These are phyloP conservation scores for Pammene aurita DNA, from an alignment of 2,888 invertebrate species.

Conservation along the genomic window DNA sequence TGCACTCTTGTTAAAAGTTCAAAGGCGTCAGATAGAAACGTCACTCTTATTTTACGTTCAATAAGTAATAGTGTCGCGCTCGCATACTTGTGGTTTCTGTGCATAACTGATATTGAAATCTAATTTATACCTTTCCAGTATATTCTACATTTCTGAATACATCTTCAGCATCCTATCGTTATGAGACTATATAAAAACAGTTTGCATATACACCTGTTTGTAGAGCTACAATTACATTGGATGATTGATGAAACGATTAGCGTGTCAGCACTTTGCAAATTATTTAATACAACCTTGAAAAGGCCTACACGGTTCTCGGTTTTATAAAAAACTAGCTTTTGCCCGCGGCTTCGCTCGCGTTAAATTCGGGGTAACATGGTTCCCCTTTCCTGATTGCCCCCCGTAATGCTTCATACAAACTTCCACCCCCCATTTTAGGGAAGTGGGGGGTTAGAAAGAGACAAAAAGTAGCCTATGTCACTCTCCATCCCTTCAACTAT, in stretches of 20 bases:
- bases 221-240: slow-evolving; percentile 5
- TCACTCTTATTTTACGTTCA: too few relatives aligned
- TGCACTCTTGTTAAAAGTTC: too few relatives aligned
- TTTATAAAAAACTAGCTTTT: background rate
- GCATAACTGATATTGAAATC: background rate
- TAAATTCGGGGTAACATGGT: too few relatives aligned
- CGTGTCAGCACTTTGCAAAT: background rate
- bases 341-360: too few relatives aligned
- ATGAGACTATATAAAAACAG: background rate
- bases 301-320: background rate
- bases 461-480: too few relatives aligned
- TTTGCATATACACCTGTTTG: background rate
- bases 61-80: too few relatives aligned
- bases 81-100: background rate
- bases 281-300: slow-evolving; percentile 5
- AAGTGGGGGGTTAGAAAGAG: too few relatives aligned
- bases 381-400: too few relatives aligned
- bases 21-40: too few relatives aligned
- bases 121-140: background rate
- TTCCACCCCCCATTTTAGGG: too few relatives aligned
- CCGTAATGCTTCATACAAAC: too few relatives aligned
- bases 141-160: background rate
- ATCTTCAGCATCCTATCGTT: background rate
- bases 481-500: too few relatives aligned
- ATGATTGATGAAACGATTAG: slow-evolving; percentile 15